Evolutionary conservation across 2,113 vertebrate genomes (phyloP), one percentile per base, ranked within the genome.

Genomic region (Perca fluviatilis): DNA sequence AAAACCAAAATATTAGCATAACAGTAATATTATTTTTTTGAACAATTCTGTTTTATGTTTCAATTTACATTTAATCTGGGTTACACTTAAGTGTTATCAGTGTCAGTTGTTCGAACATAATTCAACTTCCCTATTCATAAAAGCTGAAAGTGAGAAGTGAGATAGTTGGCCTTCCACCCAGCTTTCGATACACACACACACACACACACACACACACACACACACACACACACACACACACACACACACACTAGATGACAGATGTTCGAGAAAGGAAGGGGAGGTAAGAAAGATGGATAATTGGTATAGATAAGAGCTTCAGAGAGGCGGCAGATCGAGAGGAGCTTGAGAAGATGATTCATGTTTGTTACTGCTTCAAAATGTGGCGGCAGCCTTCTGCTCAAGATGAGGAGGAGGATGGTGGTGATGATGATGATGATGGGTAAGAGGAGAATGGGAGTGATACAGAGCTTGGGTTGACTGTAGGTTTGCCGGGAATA

Each of bases 101-200:
- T 23, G 56, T 53, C 40, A 3, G 25, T 16, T 33, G 46, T 63
- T 23, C 49, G 6, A 6, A n/a, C 27, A 13, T 2, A 77, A 13
- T 25, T 53, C 6, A 68, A 21, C 14, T 76, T 88, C 79, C 53
- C 25, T 63, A 14, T 80, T 82, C 0, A 6, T 60, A 33, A 85
- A 61, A 90, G 54, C 61, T 33, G 80, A 71, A 27, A 86, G 27
- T 46, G 79, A 91, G 87, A 89, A 88, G 83, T 90, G 84, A 91
- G 61, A 86, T 86, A 79, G 10, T 54, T 19, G 14, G n/a, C 6
- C 11, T 69, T 57, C 30, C 19, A n/a, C 25, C 40, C 8, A 3
- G 2, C 21, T 74, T 62, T 6, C 3, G 1, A 30, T 14, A 33
- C 33, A 36, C 5, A 36, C 6, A 36, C 1, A 0, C 3, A 2